Conservation (phyloP, 2,888 invertebrate species). For the Diachrysia chrysitis region DNA sequence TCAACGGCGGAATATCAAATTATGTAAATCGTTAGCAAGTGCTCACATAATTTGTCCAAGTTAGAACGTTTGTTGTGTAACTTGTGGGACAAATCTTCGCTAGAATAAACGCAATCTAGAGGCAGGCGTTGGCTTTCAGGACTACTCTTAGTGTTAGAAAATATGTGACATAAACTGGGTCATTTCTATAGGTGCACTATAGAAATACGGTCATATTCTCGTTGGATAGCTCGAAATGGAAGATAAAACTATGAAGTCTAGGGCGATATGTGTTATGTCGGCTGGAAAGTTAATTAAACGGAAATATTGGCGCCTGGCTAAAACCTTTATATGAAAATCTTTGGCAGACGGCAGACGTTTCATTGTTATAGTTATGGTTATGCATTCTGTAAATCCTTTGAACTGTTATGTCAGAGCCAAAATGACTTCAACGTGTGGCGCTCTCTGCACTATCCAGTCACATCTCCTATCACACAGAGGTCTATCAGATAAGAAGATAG, state of each 20-base stretch:
- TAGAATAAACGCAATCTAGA: neutral
- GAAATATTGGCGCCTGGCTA: conserved; percentile 8
- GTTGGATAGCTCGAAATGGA: neutral
- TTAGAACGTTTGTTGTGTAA: conserved; percentile 1
- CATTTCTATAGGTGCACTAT: neutral
- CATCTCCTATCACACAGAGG: neutral
- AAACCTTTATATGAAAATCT: conserved; percentile 10
- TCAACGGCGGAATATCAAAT: neutral
- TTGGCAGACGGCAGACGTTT: conserved; percentile 2
- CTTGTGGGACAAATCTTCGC: neutral
- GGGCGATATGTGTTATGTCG: neutral
- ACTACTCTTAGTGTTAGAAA: neutral
- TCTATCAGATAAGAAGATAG: too few species aligned
- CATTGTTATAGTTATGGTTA: conserved; percentile 8
- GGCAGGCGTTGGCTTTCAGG: neutral
- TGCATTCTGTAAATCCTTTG: conserved; percentile 7
- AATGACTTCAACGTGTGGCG: neutral
- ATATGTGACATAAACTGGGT: neutral
- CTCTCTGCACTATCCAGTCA: neutral
- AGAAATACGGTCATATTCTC: neutral
- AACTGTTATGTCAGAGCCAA: conserved; percentile 3
- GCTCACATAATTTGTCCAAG: neutral
- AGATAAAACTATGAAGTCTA: conserved; percentile 2
- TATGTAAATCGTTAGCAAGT: conserved; percentile 5
- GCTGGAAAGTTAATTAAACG: conserved; percentile 8